phyloP scores from a whole-genome alignment of 2,113 vertebrate genomes.

The Malurus elegans region DNA sequence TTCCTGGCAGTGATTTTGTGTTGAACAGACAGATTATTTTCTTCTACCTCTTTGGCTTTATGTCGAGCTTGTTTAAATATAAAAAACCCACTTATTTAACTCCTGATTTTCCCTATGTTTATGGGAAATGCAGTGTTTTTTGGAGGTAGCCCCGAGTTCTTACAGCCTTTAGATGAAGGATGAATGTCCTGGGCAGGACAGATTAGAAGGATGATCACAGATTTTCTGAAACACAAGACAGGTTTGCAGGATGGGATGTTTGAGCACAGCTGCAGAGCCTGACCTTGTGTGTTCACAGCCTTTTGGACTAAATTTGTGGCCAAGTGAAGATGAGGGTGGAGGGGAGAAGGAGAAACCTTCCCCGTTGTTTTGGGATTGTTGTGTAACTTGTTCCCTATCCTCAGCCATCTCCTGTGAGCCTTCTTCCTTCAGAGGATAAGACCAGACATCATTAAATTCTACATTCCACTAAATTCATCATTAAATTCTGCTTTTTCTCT shows the following conservation, averaged over 20 bases:
- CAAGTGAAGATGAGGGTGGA: neutral
- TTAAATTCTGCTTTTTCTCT: neutral
- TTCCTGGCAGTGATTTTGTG: neutral
- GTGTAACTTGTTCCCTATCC: neutral
- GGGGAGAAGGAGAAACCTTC: neutral
- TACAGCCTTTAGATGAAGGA: neutral
- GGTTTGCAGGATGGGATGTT: neutral
- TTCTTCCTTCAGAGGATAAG: neutral
- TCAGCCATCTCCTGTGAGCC: neutral
- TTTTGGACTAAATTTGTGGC: neutral
- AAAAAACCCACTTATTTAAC: neutral
- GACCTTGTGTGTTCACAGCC: neutral
- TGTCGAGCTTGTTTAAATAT: neutral
- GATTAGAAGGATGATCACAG: constrained; percentile 33
- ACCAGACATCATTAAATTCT: neutral
- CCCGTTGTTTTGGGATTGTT: fast-evolving
- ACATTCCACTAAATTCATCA: no score
- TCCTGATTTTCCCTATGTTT: neutral
- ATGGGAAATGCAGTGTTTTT: neutral
- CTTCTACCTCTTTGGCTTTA: neutral
- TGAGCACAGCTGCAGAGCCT: neutral
- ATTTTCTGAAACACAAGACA: constrained; percentile 1
- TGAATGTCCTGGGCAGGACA: constrained; percentile 13
- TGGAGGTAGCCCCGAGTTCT: neutral
- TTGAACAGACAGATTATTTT: neutral